phyloP scores from a whole-genome alignment of 1,140 invertebrate genomes.

The Orius insidiosus region DNA sequence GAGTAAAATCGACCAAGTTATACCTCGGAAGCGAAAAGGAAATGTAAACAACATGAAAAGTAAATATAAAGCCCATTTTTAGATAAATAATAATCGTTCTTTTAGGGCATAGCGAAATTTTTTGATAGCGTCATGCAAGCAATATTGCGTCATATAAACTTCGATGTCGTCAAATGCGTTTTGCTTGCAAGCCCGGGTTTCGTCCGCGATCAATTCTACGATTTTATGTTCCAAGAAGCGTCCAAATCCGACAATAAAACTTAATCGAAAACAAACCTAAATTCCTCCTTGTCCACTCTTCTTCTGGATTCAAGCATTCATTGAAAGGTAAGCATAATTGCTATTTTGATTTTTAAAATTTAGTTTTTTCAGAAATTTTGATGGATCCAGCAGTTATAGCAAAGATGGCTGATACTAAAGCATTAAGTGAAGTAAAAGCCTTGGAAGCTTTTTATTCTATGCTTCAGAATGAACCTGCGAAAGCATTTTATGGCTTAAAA shows the following conservation, averaged over 20 bases:
- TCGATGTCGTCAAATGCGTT: constrained; percentile 92
- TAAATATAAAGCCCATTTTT: constrained; percentile 25
- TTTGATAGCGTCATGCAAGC: constrained; percentile 92
- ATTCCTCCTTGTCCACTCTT: constrained; percentile 91
- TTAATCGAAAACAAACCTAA: constrained; percentile 88
- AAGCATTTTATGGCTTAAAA: constrained; percentile 92
- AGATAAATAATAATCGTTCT: constrained; percentile 16
- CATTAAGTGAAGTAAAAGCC: constrained; percentile 81
- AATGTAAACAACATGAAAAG: constrained; percentile 91
- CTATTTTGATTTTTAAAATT: no score
- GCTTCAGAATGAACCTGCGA: constrained; percentile 80
- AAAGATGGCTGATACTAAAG: constrained; percentile 89
- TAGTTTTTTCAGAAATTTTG: constrained; percentile 74
- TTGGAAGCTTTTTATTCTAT: constrained; percentile 85
- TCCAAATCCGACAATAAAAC: constrained; percentile 79
- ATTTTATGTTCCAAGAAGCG: constrained; percentile 86
- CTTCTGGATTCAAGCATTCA: constrained; percentile 96
- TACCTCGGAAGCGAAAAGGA: constrained; percentile 92
- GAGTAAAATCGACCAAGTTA: constrained; percentile 91
- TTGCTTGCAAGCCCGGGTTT: constrained; percentile 95
- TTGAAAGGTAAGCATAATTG: no score
- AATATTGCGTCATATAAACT: constrained; percentile 86
- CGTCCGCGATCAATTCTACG: constrained; percentile 92
- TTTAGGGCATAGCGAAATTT: constrained; percentile 73
- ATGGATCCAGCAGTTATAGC: constrained; percentile 72